Evolutionary conservation across 1,140 invertebrate species (phyloP), one percentile per base, ranked within the genome.

Genomic region (Artemia franciscana): DNA sequence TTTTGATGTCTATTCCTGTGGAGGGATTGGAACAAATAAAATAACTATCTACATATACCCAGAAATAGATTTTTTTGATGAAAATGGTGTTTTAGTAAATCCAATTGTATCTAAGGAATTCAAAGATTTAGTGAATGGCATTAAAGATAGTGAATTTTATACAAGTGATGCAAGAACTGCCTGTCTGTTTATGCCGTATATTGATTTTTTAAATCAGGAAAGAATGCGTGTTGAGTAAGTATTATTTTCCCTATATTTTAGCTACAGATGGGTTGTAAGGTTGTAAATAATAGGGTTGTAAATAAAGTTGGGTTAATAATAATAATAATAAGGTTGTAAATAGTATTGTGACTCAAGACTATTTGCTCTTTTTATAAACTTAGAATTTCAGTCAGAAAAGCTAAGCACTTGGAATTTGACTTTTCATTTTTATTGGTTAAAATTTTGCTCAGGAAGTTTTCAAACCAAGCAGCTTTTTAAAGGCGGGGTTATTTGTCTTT

Each of bases 1-100:
- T 74, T 88, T 96, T 67, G 85, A 96, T 74, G 84, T 95, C 2
- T 94, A 95, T 71, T 80, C 81, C 64, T 96, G 92, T 77, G 88
- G 88, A 69, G 73, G 69, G 71, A 69, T 71, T 74, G 75, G 67
- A 73, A 72, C 70, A 67, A 78, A 65, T 24, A 70, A 68, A 60
- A 70, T 78, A n/a, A 72, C 71, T 39, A 70, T 78, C 18, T 78
- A 78, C 65, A 68, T 78, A 24, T 78, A 77, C 68, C 74, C 76
- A 4, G 63, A 72, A 23, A 67, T 70, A 59, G 69, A 71, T 58
- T 77, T 73, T 68, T 65, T 74, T 5, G 74, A 77, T 67, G 70
- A 73, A 26, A 68, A 73, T 64, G 73, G 71, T 23, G 66, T 67
- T 5, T 67, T 66, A 24, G 66, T 81, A 28, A 77, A 80, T 7